These are phyloP conservation scores for Murina feae DNA, from an alignment of 2,113 vertebrate genomes.

Conservation along the genomic window DNA sequence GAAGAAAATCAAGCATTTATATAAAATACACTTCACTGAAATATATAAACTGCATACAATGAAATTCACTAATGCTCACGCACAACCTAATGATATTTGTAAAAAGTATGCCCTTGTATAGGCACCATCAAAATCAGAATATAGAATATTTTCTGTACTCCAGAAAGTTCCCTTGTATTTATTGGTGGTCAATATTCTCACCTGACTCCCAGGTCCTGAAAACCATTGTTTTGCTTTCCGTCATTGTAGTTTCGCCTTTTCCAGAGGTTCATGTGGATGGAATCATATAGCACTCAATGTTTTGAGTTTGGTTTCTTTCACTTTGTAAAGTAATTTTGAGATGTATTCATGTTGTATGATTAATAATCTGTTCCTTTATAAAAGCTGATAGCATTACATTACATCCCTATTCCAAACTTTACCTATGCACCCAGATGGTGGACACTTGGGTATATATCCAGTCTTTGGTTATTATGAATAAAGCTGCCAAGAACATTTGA, in stretches of 20 bases:
- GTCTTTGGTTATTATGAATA: not conserved
- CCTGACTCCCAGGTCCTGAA: not conserved
- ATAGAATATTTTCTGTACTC: not conserved
- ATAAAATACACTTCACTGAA: not conserved
- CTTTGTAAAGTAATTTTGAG: not conserved
- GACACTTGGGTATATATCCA: not conserved
- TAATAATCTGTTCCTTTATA: not conserved
- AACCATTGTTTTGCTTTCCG: not conserved
- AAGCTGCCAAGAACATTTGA: not conserved
- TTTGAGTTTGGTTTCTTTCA: not conserved
- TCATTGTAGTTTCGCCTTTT: not conserved
- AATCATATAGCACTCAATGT: not conserved
- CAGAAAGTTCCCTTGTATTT: not conserved
- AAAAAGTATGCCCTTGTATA: not conserved
- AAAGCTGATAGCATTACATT: not conserved
- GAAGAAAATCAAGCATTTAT: not conserved
- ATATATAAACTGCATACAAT: not conserved
- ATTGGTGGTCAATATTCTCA: not conserved
- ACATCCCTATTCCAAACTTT: not conserved
- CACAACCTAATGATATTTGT: not conserved
- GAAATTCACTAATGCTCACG: not conserved
- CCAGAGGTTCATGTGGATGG: not conserved
- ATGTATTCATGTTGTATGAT: not conserved
- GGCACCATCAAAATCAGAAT: not conserved
- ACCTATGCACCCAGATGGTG: not conserved